Percentiles rank a stretch among this genome's conserved stretches.
Evolutionary conservation across 2,113 vertebrate species (phyloP).

Genomic region (Leucoraja erinaceus): DNA sequence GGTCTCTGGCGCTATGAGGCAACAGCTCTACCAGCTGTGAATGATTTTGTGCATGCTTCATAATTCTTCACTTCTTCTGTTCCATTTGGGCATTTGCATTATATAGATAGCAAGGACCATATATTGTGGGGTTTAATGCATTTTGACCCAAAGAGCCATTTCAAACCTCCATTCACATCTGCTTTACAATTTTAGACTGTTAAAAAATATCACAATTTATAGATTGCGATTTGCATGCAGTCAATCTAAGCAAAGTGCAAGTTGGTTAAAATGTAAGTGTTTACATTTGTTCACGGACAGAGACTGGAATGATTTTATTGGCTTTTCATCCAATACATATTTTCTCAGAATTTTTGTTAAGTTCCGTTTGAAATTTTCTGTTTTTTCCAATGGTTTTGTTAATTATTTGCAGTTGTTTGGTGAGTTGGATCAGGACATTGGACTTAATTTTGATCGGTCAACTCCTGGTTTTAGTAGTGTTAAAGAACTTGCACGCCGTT

Average conservation of each 20-base stretch:
- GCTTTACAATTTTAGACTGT: not conserved
- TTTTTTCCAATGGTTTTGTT: not conserved
- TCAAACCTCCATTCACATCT: not conserved
- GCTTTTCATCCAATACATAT: not conserved
- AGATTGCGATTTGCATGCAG: not conserved
- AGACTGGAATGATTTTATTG: not conserved
- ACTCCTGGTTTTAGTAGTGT: slow-evolving; percentile 89
- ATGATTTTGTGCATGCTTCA: not conserved
- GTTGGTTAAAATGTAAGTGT: not conserved
- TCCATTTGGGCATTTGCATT: not conserved
- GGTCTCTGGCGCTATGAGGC: too few relatives aligned
- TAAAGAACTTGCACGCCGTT: slow-evolving; percentile 93
- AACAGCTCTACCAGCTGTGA: too few relatives aligned
- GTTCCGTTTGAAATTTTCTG: not conserved
- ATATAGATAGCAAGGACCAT: not conserved
- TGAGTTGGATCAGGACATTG: slow-evolving; percentile 93
- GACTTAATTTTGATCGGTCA: slow-evolving; percentile 89
- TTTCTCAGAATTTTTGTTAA: not conserved
- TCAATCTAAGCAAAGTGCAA: not conserved
- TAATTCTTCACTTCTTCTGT: not conserved
- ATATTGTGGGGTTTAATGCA: not conserved
- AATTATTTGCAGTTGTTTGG: slow-evolving; percentile 78
- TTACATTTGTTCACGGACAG: not conserved
- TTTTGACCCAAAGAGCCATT: not conserved
- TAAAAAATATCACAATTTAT: not conserved